These are phyloP conservation scores for Cuniculus paca DNA, from an alignment of 2,797 vertebrate species.

Conservation along the genomic window DNA sequence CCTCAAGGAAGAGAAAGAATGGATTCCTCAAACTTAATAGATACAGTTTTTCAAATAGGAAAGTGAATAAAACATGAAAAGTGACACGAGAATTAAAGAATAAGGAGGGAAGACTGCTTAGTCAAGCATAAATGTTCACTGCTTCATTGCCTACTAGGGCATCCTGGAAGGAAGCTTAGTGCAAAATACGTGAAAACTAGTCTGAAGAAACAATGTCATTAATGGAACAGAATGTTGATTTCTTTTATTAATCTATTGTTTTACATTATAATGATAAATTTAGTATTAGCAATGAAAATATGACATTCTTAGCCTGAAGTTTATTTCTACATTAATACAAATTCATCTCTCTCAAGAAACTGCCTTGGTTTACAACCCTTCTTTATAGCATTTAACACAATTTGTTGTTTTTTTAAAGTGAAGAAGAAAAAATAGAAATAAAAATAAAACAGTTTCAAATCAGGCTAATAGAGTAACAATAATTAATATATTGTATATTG, in stretches of 20 bases:
- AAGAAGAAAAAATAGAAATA: too few species aligned
- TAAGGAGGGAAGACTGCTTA: neutral
- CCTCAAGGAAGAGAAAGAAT: conserved; percentile 55
- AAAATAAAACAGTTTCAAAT: neutral
- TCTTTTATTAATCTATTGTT: conserved; percentile 50
- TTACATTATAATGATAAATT: conserved; percentile 4
- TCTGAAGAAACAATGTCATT: conserved; percentile 28
- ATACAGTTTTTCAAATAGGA: conserved; percentile 26
- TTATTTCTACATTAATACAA: conserved; percentile 59
- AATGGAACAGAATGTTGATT: conserved; percentile 15
- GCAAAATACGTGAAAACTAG: conserved; percentile 35
- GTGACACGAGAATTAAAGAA: conserved; percentile 40
- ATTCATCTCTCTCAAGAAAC: conserved; percentile 34
- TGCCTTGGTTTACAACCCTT: neutral
- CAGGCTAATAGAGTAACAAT: neutral
- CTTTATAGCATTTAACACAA: conserved; percentile 34
- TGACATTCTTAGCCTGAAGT: conserved; percentile 26
- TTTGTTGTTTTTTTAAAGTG: neutral
- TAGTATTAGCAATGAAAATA: conserved; percentile 53
- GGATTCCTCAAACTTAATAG: conserved; percentile 32
- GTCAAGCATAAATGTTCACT: conserved; percentile 49
- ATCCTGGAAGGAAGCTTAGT: conserved; percentile 27
- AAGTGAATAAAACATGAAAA: conserved; percentile 46
- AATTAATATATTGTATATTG: neutral
- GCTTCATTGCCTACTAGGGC: conserved; percentile 11